phyloP scores from a whole-genome alignment of 2,797 vertebrate species.

The Menidia menidia region DNA sequence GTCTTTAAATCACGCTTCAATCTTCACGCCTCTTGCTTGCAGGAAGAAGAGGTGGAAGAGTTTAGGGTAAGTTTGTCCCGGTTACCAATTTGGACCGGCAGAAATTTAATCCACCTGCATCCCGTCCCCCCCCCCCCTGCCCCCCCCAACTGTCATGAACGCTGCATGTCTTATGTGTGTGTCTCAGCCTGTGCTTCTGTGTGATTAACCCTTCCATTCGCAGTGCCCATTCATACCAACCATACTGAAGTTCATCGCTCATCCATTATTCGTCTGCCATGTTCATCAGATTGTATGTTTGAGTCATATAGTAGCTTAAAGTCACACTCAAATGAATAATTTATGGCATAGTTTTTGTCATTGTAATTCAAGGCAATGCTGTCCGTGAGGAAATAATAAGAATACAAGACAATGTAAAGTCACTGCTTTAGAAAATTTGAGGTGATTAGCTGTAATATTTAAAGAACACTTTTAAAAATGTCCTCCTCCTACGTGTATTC shows the following conservation, averaged over 20 bases:
- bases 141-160: slow-evolving; percentile 40
- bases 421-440: not conserved
- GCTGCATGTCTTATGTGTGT: slow-evolving; percentile 63
- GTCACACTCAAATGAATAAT: not conserved
- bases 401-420: not conserved
- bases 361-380: not conserved
- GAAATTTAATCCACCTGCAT: slow-evolving; percentile 78
- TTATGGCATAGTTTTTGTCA: not conserved
- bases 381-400: not conserved
- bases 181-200: slow-evolving; percentile 59
- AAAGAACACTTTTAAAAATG: not conserved
- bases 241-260: slow-evolving; percentile 45
- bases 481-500: not conserved
- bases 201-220: slow-evolving; percentile 65
- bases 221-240: slow-evolving; percentile 52
- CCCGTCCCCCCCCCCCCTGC: slow-evolving; percentile 26
- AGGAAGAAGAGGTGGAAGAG: slow-evolving; percentile 99
- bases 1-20: slow-evolving; percentile 93
- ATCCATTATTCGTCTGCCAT: slow-evolving; percentile 47
- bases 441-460: not conserved
- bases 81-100: slow-evolving; percentile 48
- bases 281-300: slow-evolving; percentile 41
- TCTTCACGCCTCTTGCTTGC: slow-evolving; percentile 96
- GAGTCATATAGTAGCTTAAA: slow-evolving; percentile 64
- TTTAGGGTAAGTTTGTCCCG: slow-evolving; percentile 95